Conservation (phyloP, 1,140 invertebrate genomes). For the Drosophila lowei region DNA sequence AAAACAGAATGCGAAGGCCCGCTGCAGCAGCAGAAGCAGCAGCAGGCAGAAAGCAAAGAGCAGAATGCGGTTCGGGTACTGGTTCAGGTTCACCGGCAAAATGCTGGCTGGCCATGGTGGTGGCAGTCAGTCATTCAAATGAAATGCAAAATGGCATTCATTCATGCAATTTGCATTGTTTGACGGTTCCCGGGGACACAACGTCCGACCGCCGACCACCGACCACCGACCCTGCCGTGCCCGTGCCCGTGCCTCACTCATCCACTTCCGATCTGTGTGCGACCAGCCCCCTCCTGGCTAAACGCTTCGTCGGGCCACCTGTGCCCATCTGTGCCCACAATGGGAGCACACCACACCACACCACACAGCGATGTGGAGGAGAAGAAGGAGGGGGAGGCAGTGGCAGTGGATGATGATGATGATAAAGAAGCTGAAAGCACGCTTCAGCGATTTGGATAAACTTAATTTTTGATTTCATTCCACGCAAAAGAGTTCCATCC, state of each 20-base stretch:
- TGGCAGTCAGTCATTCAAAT: slow-evolving; percentile 53
- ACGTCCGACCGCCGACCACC: neutral
- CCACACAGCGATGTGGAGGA: neutral
- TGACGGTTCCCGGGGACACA: slow-evolving; percentile 35
- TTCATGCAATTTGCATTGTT: slow-evolving; percentile 81
- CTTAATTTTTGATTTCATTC: slow-evolving; percentile 4
- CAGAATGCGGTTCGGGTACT: neutral
- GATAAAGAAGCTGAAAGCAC: neutral
- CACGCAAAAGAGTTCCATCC: too few species aligned
- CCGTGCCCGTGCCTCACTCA: too few species aligned
- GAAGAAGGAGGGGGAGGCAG: too few species aligned
- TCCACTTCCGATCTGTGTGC: slow-evolving; percentile 17
- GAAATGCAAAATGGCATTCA: slow-evolving; percentile 80
- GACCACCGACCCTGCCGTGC: slow-evolving; percentile 6
- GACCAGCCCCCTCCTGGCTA: slow-evolving; percentile 3
- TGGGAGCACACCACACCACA: neutral
- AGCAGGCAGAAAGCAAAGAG: slow-evolving; percentile 31
- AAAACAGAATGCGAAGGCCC: slow-evolving; percentile 64
- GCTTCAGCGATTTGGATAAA: neutral
- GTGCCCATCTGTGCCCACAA: slow-evolving; percentile 14
- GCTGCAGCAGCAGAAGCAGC: slow-evolving; percentile 42
- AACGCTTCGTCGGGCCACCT: slow-evolving; percentile 40
- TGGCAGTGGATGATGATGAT: too few species aligned
- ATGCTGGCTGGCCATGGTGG: slow-evolving; percentile 1
- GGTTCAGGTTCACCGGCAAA: neutral